phyloP scores from a whole-genome alignment of 2,888 invertebrate genomes.

The Mantis religiosa region DNA sequence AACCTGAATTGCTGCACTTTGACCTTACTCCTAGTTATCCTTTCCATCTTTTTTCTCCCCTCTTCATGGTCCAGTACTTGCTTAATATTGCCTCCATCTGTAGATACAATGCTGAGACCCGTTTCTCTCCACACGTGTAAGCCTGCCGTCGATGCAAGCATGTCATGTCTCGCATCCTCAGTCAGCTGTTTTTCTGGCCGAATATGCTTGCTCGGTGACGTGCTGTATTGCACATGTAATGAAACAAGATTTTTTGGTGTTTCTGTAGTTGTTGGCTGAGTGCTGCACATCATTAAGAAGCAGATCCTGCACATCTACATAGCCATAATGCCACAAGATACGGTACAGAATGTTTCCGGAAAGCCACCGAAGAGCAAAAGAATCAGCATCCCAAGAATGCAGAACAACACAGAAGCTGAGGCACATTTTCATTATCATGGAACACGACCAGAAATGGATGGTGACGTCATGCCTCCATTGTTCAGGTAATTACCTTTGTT shows the following conservation, averaged over 20 bases:
- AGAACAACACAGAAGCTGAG: conserved; percentile 45
- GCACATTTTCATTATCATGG: conserved; percentile 42
- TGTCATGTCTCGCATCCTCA: no score
- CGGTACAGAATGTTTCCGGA: conserved; percentile 26
- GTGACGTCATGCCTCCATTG: conserved; percentile 27
- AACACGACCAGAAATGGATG: conserved; percentile 28
- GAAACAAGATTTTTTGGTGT: background rate
- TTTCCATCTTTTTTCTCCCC: no score
- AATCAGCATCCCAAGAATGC: conserved; percentile 45
- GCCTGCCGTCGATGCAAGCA: no score
- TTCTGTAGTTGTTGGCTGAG: background rate
- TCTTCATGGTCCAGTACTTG: no score
- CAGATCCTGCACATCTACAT: background rate
- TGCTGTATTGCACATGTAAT: no score
- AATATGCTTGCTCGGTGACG: no score
- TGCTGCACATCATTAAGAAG: background rate
- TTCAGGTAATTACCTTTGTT: conserved; percentile 15
- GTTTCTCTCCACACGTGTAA: no score
- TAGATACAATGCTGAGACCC: no score
- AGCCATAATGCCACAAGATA: conserved; percentile 28
- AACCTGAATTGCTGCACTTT: no score
- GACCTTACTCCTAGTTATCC: no score
- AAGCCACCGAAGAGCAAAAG: conserved; percentile 41
- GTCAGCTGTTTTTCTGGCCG: no score
- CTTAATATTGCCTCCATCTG: no score